These are phyloP conservation scores for Gerris lacustris DNA, from an alignment of 2,888 invertebrate genomes.

Conservation along the genomic window DNA sequence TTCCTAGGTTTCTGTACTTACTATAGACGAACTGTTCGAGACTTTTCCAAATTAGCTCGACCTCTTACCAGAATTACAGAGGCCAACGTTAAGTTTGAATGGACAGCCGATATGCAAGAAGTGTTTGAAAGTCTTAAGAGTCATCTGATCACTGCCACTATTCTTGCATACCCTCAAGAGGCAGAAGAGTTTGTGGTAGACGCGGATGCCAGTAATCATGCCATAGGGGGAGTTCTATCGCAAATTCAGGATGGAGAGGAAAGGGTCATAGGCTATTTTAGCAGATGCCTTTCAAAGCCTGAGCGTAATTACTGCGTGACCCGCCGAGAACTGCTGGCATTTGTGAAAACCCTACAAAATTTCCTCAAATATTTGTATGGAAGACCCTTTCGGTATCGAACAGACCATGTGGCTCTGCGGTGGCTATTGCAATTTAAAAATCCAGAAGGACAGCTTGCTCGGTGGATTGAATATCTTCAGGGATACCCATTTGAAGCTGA, in stretches of 20 bases:
- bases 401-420: neutral
- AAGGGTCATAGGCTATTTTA: neutral
- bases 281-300: neutral
- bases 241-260: neutral
- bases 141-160: neutral
- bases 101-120: neutral
- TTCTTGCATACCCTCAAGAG: neutral
- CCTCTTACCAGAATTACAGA: constrained; percentile 9
- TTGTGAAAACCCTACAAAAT: neutral
- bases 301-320: neutral
- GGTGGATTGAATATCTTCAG: neutral
- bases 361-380: constrained; percentile 14
- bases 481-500: neutral
- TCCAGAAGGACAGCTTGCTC: constrained; percentile 11
- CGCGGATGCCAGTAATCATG: constrained; percentile 5
- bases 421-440: constrained; percentile 7
- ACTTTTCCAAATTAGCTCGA: neutral
- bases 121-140: neutral
- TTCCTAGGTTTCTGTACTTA: constrained; percentile 31
- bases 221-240: neutral
- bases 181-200: constrained; percentile 5
- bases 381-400: neutral
- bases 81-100: constrained; percentile 4
- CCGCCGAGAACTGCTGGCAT: neutral
- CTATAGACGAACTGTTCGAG: constrained; percentile 27